Base-by-base conservation (phyloP, 2,888 invertebrate genomes). In the Brenthis ino region DNA sequence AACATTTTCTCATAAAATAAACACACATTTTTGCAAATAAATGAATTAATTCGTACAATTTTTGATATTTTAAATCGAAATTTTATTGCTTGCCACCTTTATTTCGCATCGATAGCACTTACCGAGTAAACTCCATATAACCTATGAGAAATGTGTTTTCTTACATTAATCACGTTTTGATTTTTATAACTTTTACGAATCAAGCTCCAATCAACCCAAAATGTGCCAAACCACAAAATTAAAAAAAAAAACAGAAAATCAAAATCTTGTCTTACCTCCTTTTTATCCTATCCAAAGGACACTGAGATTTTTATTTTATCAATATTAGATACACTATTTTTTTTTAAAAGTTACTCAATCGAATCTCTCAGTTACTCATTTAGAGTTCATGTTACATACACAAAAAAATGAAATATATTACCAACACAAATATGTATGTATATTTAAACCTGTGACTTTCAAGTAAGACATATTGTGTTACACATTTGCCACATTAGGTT, bases 161-260 rank as follows among this genome's bases (percentile, higher is more conserved):
- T 54, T 56, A 60, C n/a, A 60, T 60, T 50, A 60, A 33, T 50
- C 60, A 60, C 60, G 11, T 60, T 60, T 50, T 8, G 58, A 60
- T 60, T 60, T 20, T 66, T 43, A 51, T 43, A 37, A 50, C 16
- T 55, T 58, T 60, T 48, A 60, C 24, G 48, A 50, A 60, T 48
- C 48, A 28, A n/a, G 4, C 14, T 50, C 12, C n/a, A n/a, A 16
- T 60, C 37, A 16, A 11, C 11, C 12, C 50, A 28, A 60, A 60
- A 60, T 60, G 50, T 28, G 28, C 28, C 2, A 13, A 33, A 8
- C 6, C 14, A n/a, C 11, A 6, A 13, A 33, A 14, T 33, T 11
- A 14, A 12, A 20, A 12, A 20, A 28, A 28, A 28, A 28, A 28
- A 28, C 28, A 28, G 28, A 4, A 28, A 28, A 4, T 3, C 4